These are phyloP conservation scores for Andrena cerasifolii DNA, from an alignment of 1,140 invertebrate species.

Conservation along the genomic window DNA sequence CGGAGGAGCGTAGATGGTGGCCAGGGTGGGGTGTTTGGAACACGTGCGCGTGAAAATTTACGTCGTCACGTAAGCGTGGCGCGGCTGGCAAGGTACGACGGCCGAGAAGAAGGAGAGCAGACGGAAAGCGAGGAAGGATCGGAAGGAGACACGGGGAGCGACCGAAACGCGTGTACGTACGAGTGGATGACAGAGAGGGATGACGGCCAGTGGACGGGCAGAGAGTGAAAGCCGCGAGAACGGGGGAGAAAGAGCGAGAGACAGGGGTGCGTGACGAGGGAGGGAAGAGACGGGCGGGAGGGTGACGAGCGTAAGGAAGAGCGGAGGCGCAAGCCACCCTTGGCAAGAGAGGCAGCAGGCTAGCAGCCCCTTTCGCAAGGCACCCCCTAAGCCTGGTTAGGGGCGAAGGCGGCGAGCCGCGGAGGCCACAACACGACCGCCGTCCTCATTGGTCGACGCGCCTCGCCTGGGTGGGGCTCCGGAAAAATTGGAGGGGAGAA, in stretches of 20 bases:
- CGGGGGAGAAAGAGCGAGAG: no score
- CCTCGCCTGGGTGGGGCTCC: slow-evolving; percentile 79
- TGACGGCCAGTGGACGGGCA: neutral
- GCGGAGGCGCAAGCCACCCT: slow-evolving; percentile 59
- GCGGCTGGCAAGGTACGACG: slow-evolving; percentile 26
- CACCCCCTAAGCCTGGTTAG: slow-evolving; percentile 76
- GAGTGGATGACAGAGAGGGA: slow-evolving; percentile 20
- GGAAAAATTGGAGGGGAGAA: slow-evolving; percentile 81
- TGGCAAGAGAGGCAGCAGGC: slow-evolving; percentile 58
- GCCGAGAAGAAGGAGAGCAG: slow-evolving; percentile 37
- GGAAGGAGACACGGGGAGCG: neutral
- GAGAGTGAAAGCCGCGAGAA: slow-evolving; percentile 1
- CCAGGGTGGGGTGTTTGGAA: slow-evolving; percentile 44
- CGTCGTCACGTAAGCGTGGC: slow-evolving; percentile 61
- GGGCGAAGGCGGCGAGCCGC: slow-evolving; percentile 81
- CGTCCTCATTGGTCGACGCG: slow-evolving; percentile 81
- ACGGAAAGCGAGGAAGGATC: slow-evolving; percentile 22
- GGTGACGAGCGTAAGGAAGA: slow-evolving; percentile 53
- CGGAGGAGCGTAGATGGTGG: neutral
- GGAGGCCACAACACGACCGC: slow-evolving; percentile 82
- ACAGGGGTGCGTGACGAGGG: neutral
- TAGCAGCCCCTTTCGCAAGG: slow-evolving; percentile 68
- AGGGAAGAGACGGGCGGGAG: slow-evolving; percentile 4
- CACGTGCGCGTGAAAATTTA: slow-evolving; percentile 67
- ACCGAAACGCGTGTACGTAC: neutral